These are phyloP conservation scores for Quadroppia sp. DNA, from an alignment of 2,888 invertebrate species.

Conservation along the genomic window DNA sequence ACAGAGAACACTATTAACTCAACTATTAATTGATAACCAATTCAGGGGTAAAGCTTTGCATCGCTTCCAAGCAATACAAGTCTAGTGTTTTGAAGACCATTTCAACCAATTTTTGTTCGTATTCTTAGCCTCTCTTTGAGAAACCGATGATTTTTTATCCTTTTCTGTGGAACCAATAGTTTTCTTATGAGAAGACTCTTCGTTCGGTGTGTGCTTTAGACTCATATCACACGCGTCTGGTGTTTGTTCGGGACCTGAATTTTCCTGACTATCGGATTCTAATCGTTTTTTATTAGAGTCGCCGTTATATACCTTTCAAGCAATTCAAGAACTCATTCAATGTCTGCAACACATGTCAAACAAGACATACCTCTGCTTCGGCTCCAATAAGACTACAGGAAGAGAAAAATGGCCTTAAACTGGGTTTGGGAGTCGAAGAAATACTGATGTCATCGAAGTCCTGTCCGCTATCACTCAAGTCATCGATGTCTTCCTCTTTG, in stretches of 20 bases:
- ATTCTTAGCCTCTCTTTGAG: constrained; percentile 48
- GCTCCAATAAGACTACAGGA: constrained; percentile 60
- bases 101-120: too few relatives aligned
- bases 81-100: too few relatives aligned
- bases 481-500: constrained; percentile 76
- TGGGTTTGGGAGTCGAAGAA: constrained; percentile 94
- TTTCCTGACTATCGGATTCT: constrained; percentile 40
- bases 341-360: not conserved
- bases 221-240: constrained; percentile 42
- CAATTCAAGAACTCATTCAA: not conserved
- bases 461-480: constrained; percentile 90
- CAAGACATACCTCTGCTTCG: constrained; percentile 39
- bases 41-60: too few relatives aligned
- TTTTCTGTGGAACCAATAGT: constrained; percentile 39
- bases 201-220: constrained; percentile 26
- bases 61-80: too few relatives aligned
- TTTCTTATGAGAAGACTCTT: constrained; percentile 27
- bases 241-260: constrained; percentile 42
- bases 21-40: too few relatives aligned
- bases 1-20: too few relatives aligned
- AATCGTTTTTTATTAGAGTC: constrained; percentile 7
- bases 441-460: constrained; percentile 87
- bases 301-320: not conserved
- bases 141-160: constrained; percentile 48
- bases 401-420: constrained; percentile 89